phyloP scores from a whole-genome alignment of 2,113 vertebrate species.

The Thamnophis sirtalis region DNA sequence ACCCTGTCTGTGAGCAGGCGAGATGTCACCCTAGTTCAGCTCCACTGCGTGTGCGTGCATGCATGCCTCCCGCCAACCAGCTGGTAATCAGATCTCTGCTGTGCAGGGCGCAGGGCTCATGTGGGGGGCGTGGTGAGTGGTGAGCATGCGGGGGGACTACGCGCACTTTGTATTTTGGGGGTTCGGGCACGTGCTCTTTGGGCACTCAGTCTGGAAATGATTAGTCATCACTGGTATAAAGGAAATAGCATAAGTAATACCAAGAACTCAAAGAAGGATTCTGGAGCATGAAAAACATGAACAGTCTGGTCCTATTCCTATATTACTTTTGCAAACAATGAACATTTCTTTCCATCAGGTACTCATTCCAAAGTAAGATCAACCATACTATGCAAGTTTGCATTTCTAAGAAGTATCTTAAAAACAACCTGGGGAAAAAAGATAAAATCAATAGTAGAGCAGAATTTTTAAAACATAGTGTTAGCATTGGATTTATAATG shows the following conservation, averaged over 20 bases:
- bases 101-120: too few relatives aligned
- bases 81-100: too few relatives aligned
- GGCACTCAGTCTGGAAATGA: too few relatives aligned
- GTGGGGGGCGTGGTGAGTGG: too few relatives aligned
- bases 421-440: neutral
- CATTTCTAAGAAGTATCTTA: neutral
- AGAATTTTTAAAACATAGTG: slow-evolving; percentile 47
- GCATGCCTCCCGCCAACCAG: too few relatives aligned
- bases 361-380: neutral
- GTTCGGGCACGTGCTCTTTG: too few relatives aligned
- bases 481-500: slow-evolving; percentile 57
- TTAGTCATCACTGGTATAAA: neutral
- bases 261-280: neutral
- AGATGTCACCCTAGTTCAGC: too few relatives aligned
- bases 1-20: too few relatives aligned
- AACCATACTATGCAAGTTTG: neutral
- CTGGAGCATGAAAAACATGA: neutral
- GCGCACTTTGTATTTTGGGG: too few relatives aligned
- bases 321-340: neutral
- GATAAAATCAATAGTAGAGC: slow-evolving; percentile 19
- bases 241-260: neutral
- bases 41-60: too few relatives aligned
- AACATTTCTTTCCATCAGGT: neutral
- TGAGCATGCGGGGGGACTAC: too few relatives aligned
- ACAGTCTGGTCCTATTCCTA: neutral